These are phyloP conservation scores for Catocala fraxini DNA, from an alignment of 2,888 invertebrate genomes.

Conservation along the genomic window DNA sequence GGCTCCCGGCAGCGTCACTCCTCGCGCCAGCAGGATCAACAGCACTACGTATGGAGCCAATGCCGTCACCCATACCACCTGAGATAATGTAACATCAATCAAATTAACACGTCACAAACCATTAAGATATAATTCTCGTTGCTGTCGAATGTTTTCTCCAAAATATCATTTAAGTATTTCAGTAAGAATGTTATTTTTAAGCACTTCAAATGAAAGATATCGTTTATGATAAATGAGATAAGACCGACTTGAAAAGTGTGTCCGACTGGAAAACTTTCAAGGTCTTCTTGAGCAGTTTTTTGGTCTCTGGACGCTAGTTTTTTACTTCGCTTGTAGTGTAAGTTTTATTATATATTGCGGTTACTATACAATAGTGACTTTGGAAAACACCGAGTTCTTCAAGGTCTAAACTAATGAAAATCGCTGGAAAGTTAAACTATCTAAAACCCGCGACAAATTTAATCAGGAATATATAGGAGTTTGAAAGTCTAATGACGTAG, in stretches of 20 bases:
- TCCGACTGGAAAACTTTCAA: conserved; percentile 17
- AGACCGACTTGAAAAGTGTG: conserved; percentile 21
- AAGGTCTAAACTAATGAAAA: too few relatives aligned
- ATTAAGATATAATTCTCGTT: neutral
- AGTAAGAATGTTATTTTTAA: neutral
- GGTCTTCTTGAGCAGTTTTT: conserved; percentile 16
- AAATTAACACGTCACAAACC: too few relatives aligned
- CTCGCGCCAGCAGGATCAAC: conserved; percentile 93
- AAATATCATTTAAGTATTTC: neutral
- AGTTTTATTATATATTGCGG: too few relatives aligned
- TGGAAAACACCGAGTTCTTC: too few relatives aligned
- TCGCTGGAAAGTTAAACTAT: too few relatives aligned
- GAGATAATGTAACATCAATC: too few relatives aligned
- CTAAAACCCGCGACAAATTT: too few relatives aligned
- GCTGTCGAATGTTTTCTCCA: neutral
- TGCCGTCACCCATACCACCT: conserved; percentile 98
- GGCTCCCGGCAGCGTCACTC: conserved; percentile 95
- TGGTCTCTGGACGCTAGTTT: neutral
- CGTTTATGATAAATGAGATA: conserved; percentile 28
- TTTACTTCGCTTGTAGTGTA: too few relatives aligned
- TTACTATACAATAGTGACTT: too few relatives aligned
- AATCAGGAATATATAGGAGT: too few relatives aligned
- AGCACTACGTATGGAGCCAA: conserved; percentile 97
- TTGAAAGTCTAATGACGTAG: too few relatives aligned
- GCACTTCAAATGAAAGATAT: conserved; percentile 26